Evolutionary conservation across 2,113 vertebrate genomes (phyloP).

Genomic region (Rhynchomys soricoides): DNA sequence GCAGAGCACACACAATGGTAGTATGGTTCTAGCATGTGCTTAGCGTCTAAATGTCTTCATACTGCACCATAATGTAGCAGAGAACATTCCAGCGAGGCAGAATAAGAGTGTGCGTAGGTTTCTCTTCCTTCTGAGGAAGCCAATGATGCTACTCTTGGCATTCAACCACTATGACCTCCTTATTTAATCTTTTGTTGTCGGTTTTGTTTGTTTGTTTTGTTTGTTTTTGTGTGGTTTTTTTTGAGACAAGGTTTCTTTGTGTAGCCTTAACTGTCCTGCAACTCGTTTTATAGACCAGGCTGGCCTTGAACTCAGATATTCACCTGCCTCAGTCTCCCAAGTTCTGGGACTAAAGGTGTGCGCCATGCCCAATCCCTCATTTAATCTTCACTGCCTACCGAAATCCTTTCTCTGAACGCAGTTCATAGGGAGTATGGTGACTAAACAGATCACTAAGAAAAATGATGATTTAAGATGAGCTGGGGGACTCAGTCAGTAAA

Average conservation of each 20-base stretch:
- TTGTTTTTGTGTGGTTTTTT: no score
- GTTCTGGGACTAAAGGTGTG: background rate
- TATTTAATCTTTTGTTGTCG: background rate
- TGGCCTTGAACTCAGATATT: no score
- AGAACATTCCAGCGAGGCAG: background rate
- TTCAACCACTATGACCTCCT: no score
- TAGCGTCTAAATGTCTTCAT: background rate
- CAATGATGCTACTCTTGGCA: background rate
- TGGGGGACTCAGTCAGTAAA: background rate
- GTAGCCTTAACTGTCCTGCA: background rate
- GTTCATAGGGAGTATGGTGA: background rate
- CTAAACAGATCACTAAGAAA: background rate
- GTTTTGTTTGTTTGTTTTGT: background rate
- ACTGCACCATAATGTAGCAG: background rate
- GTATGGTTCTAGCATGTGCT: background rate
- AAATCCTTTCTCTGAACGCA: background rate
- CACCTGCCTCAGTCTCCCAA: background rate
- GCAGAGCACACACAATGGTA: background rate
- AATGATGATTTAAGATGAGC: background rate
- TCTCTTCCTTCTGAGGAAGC: background rate
- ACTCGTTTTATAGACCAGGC: background rate
- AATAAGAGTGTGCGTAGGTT: background rate
- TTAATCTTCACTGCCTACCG: background rate
- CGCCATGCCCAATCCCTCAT: background rate
- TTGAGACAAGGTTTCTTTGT: background rate